Evolutionary conservation across 2,113 vertebrate genomes (phyloP).

Genomic region (Calyptommatus sinebrachiatus): DNA sequence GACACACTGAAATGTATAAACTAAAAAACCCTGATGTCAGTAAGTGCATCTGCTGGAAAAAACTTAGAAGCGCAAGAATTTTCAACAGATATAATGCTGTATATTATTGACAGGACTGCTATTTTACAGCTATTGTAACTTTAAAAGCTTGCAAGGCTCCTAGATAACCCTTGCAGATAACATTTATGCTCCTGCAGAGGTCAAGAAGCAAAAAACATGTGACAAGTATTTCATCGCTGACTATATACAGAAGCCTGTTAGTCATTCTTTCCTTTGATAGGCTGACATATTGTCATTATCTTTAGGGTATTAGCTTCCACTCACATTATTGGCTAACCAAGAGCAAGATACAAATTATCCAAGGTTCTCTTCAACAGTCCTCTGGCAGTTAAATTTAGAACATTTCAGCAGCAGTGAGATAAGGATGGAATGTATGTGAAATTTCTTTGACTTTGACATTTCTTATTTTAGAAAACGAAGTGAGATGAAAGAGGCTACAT

Average conservation of each 20-base stretch:
- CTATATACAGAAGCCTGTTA: slow-evolving; percentile 56
- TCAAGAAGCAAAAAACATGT: slow-evolving; percentile 40
- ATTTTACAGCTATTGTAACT: slow-evolving; percentile 14
- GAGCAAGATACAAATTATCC: slow-evolving; percentile 60
- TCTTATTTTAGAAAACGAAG: slow-evolving; percentile 17
- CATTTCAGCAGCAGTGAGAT: slow-evolving; percentile 35
- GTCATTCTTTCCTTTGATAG: slow-evolving; percentile 52
- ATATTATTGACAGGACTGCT: slow-evolving; percentile 20
- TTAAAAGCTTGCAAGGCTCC: slow-evolving; percentile 15
- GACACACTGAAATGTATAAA: not conserved
- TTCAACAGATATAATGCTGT: slow-evolving; percentile 10
- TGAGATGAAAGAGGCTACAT: not conserved
- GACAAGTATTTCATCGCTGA: slow-evolving; percentile 34
- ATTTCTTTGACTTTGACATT: slow-evolving; percentile 30
- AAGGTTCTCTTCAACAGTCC: slow-evolving; percentile 75
- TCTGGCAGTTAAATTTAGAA: slow-evolving; percentile 79
- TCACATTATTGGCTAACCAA: slow-evolving; percentile 56
- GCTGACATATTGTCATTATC: slow-evolving; percentile 64
- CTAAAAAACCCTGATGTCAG: not conserved
- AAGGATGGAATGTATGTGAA: slow-evolving; percentile 46
- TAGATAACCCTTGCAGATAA: slow-evolving; percentile 24
- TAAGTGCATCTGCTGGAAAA: not conserved
- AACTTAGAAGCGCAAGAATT: not conserved
- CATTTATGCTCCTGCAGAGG: slow-evolving; percentile 20
- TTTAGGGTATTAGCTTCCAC: slow-evolving; percentile 58